Conservation (phyloP, 2,888 invertebrate genomes). For the Philereme transversata region DNA sequence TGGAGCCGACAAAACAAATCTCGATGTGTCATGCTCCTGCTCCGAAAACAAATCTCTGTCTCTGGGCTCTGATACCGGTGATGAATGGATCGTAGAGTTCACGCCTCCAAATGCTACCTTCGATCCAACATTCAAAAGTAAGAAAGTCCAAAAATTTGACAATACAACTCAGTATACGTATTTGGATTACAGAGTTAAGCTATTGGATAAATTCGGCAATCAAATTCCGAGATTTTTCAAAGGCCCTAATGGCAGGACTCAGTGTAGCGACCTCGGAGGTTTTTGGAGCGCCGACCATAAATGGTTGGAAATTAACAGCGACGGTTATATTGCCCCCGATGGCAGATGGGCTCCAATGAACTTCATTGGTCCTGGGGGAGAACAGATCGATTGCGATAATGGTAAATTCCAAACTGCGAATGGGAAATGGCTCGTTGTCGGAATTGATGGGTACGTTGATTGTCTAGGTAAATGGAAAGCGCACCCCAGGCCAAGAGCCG, state of each 20-base stretch:
- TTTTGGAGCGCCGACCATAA: constrained; percentile 70
- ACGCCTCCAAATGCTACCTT: constrained; percentile 73
- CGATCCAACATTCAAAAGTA: constrained; percentile 60
- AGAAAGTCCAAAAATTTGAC: constrained; percentile 57
- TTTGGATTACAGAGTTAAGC: constrained; percentile 70
- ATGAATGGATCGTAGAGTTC: constrained; percentile 78
- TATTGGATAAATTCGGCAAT: constrained; percentile 67
- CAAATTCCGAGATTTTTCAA: constrained; percentile 71
- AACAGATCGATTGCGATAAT: constrained; percentile 59
- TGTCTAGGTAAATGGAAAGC: constrained; percentile 61
- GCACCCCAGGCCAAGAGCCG: constrained; percentile 50
- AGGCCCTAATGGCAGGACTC: constrained; percentile 70
- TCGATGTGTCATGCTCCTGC: constrained; percentile 70
- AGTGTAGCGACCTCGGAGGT: constrained; percentile 77
- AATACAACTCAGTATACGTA: constrained; percentile 65
- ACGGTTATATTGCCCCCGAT: constrained; percentile 71
- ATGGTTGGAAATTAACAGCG: constrained; percentile 72
- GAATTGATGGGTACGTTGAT: constrained; percentile 72
- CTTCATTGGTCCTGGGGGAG: constrained; percentile 68
- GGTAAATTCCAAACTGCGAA: constrained; percentile 67
- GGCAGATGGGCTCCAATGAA: constrained; percentile 67
- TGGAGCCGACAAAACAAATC: constrained; percentile 52
- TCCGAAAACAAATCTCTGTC: constrained; percentile 58
- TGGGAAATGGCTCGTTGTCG: constrained; percentile 65
- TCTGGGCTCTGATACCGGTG: constrained; percentile 66